Percentiles rank a stretch among this genome's conserved stretches.
These are phyloP conservation scores for Adrianichthys oophorus DNA, from an alignment of 2,797 vertebrate species.

Conservation along the genomic window DNA sequence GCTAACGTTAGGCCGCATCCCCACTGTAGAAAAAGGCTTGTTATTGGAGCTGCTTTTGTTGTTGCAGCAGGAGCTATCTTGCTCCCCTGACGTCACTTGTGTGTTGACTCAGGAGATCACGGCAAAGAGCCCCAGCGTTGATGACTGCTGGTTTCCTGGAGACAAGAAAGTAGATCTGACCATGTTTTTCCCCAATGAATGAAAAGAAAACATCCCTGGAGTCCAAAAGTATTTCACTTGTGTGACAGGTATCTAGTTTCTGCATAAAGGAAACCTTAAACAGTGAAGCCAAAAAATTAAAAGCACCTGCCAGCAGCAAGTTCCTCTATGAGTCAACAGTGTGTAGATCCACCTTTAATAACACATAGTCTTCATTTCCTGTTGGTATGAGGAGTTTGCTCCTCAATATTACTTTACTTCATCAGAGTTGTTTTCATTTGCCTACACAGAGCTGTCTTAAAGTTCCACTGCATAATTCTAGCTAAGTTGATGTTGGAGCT, in stretches of 20 bases:
- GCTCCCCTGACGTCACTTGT: slow-evolving; percentile 65
- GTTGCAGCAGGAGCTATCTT: slow-evolving; percentile 35
- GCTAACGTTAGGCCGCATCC: slow-evolving; percentile 33
- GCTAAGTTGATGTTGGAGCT: too few species aligned
- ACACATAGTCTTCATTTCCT: too few species aligned
- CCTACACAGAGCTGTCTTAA: too few species aligned
- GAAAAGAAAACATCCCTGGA: slow-evolving; percentile 16
- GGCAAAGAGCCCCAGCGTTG: slow-evolving; percentile 44
- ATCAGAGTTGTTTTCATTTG: too few species aligned
- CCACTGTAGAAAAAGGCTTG: slow-evolving; percentile 29
- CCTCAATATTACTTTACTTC: too few species aligned
- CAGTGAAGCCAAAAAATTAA: too few species aligned
- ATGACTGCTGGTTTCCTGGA: slow-evolving; percentile 63
- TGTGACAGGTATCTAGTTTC: slow-evolving; percentile 5
- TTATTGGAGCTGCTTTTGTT: slow-evolving; percentile 68
- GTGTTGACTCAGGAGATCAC: slow-evolving; percentile 60
- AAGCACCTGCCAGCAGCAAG: too few species aligned
- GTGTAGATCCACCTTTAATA: too few species aligned
- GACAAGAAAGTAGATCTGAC: slow-evolving; percentile 47
- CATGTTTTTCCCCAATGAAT: slow-evolving; percentile 37
- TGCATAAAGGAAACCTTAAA: slow-evolving; percentile 1
- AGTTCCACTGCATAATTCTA: too few species aligned
- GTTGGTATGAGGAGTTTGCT: too few species aligned
- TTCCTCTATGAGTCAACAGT: too few species aligned
- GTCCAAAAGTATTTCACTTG: slow-evolving; percentile 8